Conservation (phyloP, 2,113 vertebrate genomes). For the Notarius quadriscutis region DNA sequence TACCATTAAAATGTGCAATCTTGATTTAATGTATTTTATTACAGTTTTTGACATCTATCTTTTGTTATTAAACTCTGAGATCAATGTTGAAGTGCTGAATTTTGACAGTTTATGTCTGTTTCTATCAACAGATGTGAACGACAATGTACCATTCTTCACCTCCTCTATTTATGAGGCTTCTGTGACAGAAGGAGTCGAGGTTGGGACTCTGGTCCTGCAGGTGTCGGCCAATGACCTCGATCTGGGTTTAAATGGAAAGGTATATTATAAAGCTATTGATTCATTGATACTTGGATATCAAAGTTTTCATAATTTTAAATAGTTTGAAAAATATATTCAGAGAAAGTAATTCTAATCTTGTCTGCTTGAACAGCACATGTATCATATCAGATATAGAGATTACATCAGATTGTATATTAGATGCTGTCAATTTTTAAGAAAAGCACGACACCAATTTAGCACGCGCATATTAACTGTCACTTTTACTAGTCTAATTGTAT, state of each 20-base stretch:
- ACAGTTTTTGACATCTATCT: neutral
- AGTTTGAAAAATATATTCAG: too few species aligned
- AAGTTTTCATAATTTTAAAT: neutral
- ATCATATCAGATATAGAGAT: neutral
- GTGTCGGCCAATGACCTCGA: constrained; percentile 85
- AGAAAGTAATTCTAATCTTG: too few species aligned
- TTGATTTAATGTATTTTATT: neutral
- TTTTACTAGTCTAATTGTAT: neutral
- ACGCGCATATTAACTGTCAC: too few species aligned
- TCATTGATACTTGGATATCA: neutral
- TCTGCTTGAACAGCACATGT: neutral
- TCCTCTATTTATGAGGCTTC: constrained; percentile 87
- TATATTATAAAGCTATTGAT: constrained; percentile 49
- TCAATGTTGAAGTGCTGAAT: neutral
- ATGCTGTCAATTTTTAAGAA: neutral
- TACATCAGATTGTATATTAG: neutral
- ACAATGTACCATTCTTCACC: constrained; percentile 91
- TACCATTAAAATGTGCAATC: neutral
- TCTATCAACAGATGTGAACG: constrained; percentile 81
- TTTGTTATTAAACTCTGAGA: too few species aligned
- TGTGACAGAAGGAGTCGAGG: constrained; percentile 78
- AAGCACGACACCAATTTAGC: neutral
- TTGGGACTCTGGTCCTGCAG: constrained; percentile 80
- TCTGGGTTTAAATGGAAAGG: constrained; percentile 83
- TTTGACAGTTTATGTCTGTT: neutral